Base-by-base conservation (phyloP, 2,888 invertebrate genomes). In the Myopa testacea region DNA sequence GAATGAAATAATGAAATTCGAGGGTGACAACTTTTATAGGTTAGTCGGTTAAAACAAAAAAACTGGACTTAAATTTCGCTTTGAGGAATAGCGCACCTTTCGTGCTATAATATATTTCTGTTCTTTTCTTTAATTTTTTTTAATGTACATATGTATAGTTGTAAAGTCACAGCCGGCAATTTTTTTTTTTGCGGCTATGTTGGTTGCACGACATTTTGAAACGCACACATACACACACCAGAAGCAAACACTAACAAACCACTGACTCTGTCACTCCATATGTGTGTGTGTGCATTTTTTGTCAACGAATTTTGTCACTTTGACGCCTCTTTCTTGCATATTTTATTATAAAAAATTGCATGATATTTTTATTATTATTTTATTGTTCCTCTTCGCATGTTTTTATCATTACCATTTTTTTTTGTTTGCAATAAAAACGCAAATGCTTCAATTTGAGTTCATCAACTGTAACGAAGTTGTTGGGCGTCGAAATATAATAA, bases 11-110 rank as follows among this genome's bases (percentile, higher is more conserved):
- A 40, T 67, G n/a, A n/a, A 67, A 40, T 37, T 12, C 34, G 14
- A 52, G 34, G 10, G 34, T 26, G 70, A 70, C 55, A 19, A 60
- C 60, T 26, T 72, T 72, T 72, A 60, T 72, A 60, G 72, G 72
- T 72, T 62, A 72, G 60, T 58, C 72, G 72, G 72, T n/a, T 38
- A 38, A 65, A 63, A 34, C 38, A 2, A 38, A 38, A 38, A 65
- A 65, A 62, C 3, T 8, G 34, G 34, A 7, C 16, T 12, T 65
- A 38, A 12, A 65, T 65, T 65, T 65, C 65, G 65, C 65, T 65
- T 65, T 65, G 7, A 10, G 37, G 65, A 34, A 34, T 3, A 16
- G 34, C n/a, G 4, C 26, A 62, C 10, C 62, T 62, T 65, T 4
- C 12, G 45, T 45, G 45, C 14, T 65, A 26, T 63, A 26, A 10